Conservation (phyloP, 2,797 vertebrate genomes). For the Macrochelys suwanniensis region DNA sequence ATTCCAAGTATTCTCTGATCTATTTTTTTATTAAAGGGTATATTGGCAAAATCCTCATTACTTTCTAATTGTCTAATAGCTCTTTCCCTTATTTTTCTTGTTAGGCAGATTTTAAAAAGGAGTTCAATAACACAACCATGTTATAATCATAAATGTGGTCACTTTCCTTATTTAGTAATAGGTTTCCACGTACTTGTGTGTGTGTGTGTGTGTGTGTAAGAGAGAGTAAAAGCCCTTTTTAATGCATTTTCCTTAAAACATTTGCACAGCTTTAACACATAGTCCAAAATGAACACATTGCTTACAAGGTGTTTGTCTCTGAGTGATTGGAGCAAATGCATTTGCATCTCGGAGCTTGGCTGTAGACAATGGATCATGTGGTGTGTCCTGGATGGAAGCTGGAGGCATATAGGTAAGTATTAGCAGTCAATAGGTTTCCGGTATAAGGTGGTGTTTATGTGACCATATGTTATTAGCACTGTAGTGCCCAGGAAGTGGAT, state of each 20-base stretch:
- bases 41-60: not conserved
- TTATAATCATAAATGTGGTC: not conserved
- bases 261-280: not conserved
- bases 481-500: too few relatives aligned
- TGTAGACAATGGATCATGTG: too few relatives aligned
- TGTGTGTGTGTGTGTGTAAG: too few relatives aligned
- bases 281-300: too few relatives aligned
- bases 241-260: not conserved
- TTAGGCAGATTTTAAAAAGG: not conserved
- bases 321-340: too few relatives aligned
- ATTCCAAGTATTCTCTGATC: not conserved
- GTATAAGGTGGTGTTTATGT: too few relatives aligned
- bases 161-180: not conserved
- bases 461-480: too few relatives aligned
- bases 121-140: not conserved
- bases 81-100: not conserved
- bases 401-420: too few relatives aligned
- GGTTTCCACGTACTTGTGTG: not conserved
- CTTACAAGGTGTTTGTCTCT: too few relatives aligned
- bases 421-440: too few relatives aligned
- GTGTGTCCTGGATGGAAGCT: too few relatives aligned
- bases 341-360: too few relatives aligned
- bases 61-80: not conserved
- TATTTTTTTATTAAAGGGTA: not conserved
- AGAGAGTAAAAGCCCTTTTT: not conserved